Conservation (phyloP, 1,140 invertebrate species). For the Ylistrum balloti region DNA sequence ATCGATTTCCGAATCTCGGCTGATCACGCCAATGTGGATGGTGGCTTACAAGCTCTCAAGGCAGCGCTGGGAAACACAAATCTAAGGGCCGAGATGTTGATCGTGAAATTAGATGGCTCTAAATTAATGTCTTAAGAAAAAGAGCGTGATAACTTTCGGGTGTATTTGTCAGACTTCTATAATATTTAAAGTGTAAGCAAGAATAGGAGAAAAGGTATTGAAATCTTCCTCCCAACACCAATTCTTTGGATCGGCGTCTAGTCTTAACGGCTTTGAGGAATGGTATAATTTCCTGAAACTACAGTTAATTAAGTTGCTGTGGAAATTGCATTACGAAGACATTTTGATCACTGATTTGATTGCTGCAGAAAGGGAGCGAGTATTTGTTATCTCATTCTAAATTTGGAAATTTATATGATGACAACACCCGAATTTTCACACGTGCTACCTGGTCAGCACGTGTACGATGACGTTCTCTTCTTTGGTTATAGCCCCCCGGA, state of each 20-base stretch:
- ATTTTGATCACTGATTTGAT: not conserved
- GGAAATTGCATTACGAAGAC: not conserved
- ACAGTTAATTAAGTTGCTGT: not conserved
- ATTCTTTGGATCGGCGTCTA: no score
- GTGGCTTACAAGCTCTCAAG: not conserved
- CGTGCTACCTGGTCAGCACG: conserved; percentile 74
- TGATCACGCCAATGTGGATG: not conserved
- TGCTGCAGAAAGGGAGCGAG: not conserved
- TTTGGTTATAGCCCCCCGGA: conserved; percentile 77
- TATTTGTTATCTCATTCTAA: not conserved
- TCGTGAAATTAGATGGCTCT: not conserved
- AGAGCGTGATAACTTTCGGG: not conserved
- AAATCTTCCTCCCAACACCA: not conserved
- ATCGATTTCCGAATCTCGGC: not conserved
- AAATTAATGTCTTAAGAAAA: not conserved
- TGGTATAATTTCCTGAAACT: not conserved
- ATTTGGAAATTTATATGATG: not conserved
- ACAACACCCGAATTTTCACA: conserved; percentile 4
- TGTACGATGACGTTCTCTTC: conserved; percentile 77
- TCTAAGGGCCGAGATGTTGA: not conserved
- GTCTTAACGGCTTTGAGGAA: no score
- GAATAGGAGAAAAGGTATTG: not conserved
- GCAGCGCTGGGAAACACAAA: not conserved
- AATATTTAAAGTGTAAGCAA: not conserved
- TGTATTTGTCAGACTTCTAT: no score